Conservation (phyloP, 2,113 vertebrate species). For the Halichoerus grypus region DNA sequence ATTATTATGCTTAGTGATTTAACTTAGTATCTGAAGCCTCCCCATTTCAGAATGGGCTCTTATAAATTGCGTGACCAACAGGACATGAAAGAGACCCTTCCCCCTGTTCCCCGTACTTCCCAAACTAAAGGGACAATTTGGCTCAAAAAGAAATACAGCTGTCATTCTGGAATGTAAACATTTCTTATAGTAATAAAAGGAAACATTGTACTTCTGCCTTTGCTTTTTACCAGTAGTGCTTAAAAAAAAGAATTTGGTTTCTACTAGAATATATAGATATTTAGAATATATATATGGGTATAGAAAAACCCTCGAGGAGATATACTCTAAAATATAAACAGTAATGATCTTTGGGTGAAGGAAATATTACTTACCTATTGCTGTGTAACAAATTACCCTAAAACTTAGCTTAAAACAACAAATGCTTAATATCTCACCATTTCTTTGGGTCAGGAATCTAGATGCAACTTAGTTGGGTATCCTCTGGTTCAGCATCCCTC, state of each 20-base stretch:
- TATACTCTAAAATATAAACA: not conserved
- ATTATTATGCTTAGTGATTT: not conserved
- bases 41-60: not conserved
- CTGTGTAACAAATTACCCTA: not conserved
- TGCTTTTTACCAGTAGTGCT: not conserved
- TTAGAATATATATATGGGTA: not conserved
- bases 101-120: not conserved
- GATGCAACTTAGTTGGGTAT: not conserved
- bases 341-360: not conserved
- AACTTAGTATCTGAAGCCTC: not conserved
- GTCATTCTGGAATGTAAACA: not conserved
- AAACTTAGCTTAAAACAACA: not conserved
- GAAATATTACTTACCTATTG: not conserved
- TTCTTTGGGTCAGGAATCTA: not conserved
- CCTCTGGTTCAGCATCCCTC: not conserved
- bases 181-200: not conserved
- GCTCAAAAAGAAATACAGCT: not conserved
- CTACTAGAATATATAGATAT: not conserved
- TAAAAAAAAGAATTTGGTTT: not conserved
- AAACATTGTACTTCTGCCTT: conserved; percentile 1
- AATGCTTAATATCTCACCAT: not conserved
- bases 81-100: not conserved
- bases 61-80: not conserved
- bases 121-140: not conserved
- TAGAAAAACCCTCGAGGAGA: not conserved